Evolutionary conservation across 2,797 vertebrate genomes (phyloP), one percentile per base, ranked within the genome.

Genomic region (Alauda arvensis): DNA sequence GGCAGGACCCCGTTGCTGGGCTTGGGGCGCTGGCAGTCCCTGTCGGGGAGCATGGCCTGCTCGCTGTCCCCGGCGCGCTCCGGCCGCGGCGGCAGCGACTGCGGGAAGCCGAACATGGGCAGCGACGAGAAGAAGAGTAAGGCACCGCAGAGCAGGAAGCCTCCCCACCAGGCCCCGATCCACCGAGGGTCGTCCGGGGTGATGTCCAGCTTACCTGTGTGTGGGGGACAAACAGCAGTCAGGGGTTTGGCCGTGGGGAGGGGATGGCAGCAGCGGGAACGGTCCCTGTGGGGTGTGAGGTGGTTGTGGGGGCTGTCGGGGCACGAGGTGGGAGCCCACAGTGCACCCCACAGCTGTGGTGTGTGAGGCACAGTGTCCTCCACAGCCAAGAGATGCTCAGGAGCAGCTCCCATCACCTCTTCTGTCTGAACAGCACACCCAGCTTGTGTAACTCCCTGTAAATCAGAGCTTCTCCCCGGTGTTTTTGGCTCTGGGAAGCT

Each of bases 131-230:
- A 98, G 96, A 99, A 99, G 92, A 99, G 98, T 97, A 99, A 98
- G 97, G 98, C 99, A 97, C 98, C 98, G 12, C 99, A 99, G 85
- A 99, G 98, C 91, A 99, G 98, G 95, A 99, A 99, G 91, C 99
- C 99, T 6, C 97, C 98, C 99, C 99, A 99, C 99, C 99, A 99
- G 21, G 99, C 99, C 77, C 99, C 99, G 7, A 99, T 99, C 99
- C 99, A 99, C 56, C 98, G 98, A 4, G 99, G 99, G 98, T 99
- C 98, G 0, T 99, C 99, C 0, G 98, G 98, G 24, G 98, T 99
- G 95, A 99, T 98, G 96, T 96, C 97, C 97, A 99, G 96, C 81
- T 96, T 97, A 91, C 96, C 99, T 99, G 97, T 0, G 25, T 19
- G 12, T 46, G 81, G 5, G 39, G 70, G 40, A 59, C 62, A 83